Conservation (phyloP, 1,140 invertebrate species). For the Aphaenogaster floridana region DNA sequence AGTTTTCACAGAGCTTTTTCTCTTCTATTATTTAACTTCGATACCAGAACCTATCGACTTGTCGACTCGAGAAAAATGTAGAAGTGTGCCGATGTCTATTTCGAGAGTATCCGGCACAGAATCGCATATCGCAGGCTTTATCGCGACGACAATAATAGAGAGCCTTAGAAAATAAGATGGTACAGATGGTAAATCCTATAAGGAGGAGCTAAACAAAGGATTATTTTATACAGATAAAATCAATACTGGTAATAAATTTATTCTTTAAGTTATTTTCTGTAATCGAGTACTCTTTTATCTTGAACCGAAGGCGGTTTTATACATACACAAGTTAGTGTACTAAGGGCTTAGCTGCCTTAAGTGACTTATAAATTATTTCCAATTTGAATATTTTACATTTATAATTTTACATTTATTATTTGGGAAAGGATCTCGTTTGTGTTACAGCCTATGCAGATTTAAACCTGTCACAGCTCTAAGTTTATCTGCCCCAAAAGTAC, state of each 20-base stretch:
- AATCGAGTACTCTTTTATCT: neutral
- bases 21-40: constrained; percentile 56
- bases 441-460: neutral
- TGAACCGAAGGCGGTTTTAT: neutral
- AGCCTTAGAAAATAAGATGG: constrained; percentile 10
- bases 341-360: neutral
- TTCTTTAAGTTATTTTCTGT: neutral
- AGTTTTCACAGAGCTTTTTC: constrained; percentile 29
- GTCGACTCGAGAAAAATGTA: constrained; percentile 29
- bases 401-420: neutral
- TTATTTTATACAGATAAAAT: neutral
- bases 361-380: constrained; percentile 15
- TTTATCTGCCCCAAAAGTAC: neutral
- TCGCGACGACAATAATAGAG: constrained; percentile 23
- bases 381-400: constrained; percentile 23
- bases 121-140: constrained; percentile 34
- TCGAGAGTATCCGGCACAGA: constrained; percentile 27
- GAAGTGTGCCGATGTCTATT: constrained; percentile 38
- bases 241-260: neutral
- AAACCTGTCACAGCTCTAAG: constrained; percentile 2
- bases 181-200: neutral
- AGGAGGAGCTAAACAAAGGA: constrained; percentile 13
- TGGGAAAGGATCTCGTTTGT: neutral
- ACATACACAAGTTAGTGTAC: neutral
- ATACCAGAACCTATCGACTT: constrained; percentile 41